These are phyloP conservation scores for Euwallacea similis DNA, from an alignment of 1,140 invertebrate genomes.

Conservation along the genomic window DNA sequence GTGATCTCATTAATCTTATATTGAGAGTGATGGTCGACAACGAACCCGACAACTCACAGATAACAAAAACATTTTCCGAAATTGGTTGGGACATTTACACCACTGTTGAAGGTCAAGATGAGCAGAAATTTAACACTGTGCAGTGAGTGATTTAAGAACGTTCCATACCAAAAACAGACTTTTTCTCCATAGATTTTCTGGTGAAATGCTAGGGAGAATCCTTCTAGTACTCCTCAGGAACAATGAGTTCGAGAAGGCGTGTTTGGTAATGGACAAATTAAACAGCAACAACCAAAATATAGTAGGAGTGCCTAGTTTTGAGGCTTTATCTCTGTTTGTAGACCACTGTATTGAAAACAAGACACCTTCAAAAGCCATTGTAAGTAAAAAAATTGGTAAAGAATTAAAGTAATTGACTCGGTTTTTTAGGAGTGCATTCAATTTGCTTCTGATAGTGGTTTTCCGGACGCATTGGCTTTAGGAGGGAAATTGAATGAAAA, in stretches of 20 bases:
- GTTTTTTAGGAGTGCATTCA: constrained; percentile 57
- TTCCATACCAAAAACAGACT: too few species aligned
- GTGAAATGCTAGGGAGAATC: constrained; percentile 61
- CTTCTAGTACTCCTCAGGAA: constrained; percentile 56
- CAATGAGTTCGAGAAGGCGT: constrained; percentile 57
- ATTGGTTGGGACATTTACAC: constrained; percentile 60
- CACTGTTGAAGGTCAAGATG: constrained; percentile 55
- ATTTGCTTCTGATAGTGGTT: constrained; percentile 60
- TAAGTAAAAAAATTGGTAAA: constrained; percentile 44
- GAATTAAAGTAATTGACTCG: constrained; percentile 16
- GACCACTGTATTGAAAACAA: constrained; percentile 57
- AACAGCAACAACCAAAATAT: constrained; percentile 57
- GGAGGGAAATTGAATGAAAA: constrained; percentile 53
- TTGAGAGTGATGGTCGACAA: constrained; percentile 63
- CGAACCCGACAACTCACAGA: constrained; percentile 50
- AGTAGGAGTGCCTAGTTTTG: constrained; percentile 58
- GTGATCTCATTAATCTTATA: constrained; percentile 59
- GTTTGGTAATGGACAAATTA: constrained; percentile 57
- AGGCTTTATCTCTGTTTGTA: constrained; percentile 55
- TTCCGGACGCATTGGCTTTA: constrained; percentile 54
- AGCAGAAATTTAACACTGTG: constrained; percentile 46
- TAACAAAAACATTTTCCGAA: constrained; percentile 56
- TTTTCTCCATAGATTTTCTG: constrained; percentile 57
- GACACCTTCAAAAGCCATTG: constrained; percentile 55
- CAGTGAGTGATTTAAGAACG: constrained; percentile 35